Conservation (phyloP, 2,797 vertebrate species). For the Semotilus atromaculatus region DNA sequence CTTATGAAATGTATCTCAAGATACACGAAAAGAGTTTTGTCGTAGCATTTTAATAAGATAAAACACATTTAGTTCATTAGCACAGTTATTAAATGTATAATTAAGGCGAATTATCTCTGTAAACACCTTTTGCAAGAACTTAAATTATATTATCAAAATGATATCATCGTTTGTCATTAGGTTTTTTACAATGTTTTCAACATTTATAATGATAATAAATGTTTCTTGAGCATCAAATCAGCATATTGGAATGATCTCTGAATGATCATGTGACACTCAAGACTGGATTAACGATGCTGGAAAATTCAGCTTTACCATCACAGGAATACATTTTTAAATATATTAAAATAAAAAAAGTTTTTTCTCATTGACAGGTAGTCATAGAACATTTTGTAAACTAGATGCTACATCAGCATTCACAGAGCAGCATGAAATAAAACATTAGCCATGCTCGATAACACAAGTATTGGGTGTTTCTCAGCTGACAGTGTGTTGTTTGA, state of each 20-base stretch:
- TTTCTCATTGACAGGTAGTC: background rate
- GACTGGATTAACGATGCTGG: too few relatives aligned
- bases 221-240: too few relatives aligned
- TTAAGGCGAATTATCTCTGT: background rate
- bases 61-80: background rate
- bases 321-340: too few relatives aligned
- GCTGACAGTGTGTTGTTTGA: slow-evolving; percentile 36
- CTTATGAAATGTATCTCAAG: background rate
- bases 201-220: background rate
- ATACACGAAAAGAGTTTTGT: background rate
- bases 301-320: too few relatives aligned
- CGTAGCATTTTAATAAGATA: background rate
- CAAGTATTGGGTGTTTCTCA: slow-evolving; percentile 15
- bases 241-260: too few relatives aligned
- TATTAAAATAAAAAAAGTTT: too few relatives aligned
- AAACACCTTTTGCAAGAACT: background rate
- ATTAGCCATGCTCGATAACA: slow-evolving; percentile 19
- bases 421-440: slow-evolving; percentile 23
- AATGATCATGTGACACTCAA: too few relatives aligned
- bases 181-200: background rate
- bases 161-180: too few relatives aligned
- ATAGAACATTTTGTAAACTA: background rate
- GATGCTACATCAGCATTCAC: background rate
- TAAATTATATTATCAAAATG: background rate
- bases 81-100: background rate